A percentile compares a stretch with the other conserved stretches of the same genome.
phyloP scores from a whole-genome alignment of 2,888 invertebrate genomes.

The Leucoptera coffeella region DNA sequence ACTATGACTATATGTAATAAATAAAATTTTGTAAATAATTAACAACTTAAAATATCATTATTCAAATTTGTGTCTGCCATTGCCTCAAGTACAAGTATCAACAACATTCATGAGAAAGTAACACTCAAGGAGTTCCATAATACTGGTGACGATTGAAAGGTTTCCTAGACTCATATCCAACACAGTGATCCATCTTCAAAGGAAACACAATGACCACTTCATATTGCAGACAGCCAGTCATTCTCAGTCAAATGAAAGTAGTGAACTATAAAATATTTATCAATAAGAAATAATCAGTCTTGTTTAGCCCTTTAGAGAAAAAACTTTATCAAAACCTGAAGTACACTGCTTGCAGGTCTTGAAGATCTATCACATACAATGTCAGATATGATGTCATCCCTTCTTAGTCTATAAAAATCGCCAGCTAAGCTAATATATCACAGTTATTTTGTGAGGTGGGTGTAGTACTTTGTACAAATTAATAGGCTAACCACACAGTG shows the following conservation, averaged over 20 bases:
- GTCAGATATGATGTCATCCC: conserved; percentile 57
- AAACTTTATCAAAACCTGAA: conserved; percentile 38
- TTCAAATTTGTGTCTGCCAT: too few relatives aligned
- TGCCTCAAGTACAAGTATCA: conserved; percentile 29
- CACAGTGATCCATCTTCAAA: conserved; percentile 39
- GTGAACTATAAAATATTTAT: conserved; percentile 48
- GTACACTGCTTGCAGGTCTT: conserved; percentile 20
- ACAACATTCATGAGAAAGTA: conserved; percentile 18
- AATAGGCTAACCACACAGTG: too few relatives aligned
- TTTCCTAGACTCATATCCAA: conserved; percentile 50
- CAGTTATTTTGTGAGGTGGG: conserved; percentile 56
- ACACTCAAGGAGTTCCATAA: too few relatives aligned
- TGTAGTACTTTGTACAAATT: conserved; percentile 53
- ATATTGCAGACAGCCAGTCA: too few relatives aligned
- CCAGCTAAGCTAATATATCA: conserved; percentile 56
- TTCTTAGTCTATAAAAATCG: conserved; percentile 53
- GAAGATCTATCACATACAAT: conserved; percentile 49
- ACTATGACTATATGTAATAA: conserved; percentile 39
- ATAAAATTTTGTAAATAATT: conserved; percentile 50
- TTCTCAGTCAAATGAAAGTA: conserved; percentile 51
- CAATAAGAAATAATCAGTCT: conserved; percentile 57
- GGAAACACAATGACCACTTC: conserved; percentile 38
- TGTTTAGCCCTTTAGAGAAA: conserved; percentile 55
- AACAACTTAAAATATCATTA: conserved; percentile 39
- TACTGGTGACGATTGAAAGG: conserved; percentile 49